Conservation (phyloP, 2,797 vertebrate genomes). For the Podarcis lilfordi region DNA sequence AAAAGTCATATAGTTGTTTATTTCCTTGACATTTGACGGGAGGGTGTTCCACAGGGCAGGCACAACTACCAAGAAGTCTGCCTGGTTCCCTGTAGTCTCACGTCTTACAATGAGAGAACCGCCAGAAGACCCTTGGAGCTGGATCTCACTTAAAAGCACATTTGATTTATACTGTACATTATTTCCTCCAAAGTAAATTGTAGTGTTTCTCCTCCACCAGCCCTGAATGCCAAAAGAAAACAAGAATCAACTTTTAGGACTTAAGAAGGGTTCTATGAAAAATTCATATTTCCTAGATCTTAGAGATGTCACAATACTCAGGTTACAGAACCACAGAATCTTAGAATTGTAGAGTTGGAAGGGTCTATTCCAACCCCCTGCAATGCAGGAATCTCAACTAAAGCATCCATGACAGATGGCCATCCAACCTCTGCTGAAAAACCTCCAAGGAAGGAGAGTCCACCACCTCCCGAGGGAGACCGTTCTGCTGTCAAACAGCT, state of each 20-base stretch:
- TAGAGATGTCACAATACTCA: no score
- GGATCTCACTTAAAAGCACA: no score
- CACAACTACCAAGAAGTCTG: not conserved
- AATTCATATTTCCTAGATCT: no score
- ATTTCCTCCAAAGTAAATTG: not conserved
- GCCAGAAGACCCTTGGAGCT: no score
- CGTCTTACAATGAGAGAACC: not conserved
- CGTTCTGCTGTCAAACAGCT: no score
- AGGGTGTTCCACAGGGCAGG: not conserved
- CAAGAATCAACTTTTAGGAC: not conserved
- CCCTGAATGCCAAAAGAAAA: not conserved
- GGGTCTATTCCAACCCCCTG: no score
- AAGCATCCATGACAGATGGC: no score
- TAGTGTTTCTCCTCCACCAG: not conserved
- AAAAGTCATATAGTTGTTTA: no score
- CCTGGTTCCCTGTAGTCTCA: not conserved
- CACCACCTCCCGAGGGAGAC: not conserved
- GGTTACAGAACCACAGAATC: no score
- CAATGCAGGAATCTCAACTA: no score
- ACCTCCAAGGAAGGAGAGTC: not conserved
- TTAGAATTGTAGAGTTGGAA: no score
- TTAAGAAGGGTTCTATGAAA: not conserved
- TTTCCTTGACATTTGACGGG: no score
- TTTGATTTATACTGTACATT: not conserved
- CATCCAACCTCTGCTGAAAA: not conserved